Evolutionary conservation across 2,888 invertebrate genomes (phyloP), one percentile per base, ranked within the genome.

Genomic region (Creontiades dilutus): DNA sequence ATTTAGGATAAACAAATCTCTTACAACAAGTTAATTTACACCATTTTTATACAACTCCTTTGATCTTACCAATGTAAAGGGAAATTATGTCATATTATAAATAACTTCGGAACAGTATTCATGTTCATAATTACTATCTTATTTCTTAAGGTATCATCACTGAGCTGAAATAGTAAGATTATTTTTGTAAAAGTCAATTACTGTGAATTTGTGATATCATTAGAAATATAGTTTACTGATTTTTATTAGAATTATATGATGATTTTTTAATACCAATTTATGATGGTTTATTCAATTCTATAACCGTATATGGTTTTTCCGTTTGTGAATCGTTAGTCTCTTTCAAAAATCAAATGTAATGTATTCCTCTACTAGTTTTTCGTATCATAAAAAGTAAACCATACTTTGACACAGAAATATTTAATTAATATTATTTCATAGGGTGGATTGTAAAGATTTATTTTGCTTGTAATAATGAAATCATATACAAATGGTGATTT

Each of bases 161-260:
- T 68, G 27, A 68, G 68, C 68, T 23, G 12, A 68, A 23, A 23
- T 57, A 57, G 57, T 68, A 68, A 68, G 68, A 68, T 68, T 68
- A 68, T 68, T 23, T 68, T 68, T 68, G 4, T 68, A 68, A 61
- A 68, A 68, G 68, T 68, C 68, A 23, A 68, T 23, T 68, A 68
- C 68, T 68, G 68, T 68, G 68, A 68, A 68, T 68, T 68, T 68
- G 68, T 68, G 68, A 68, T 68, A 68, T 23, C 23, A 23, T 23
- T 68, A 68, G 68, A 4, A 68, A 23, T 68, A 68, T 68, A 37
- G 19, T 23, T 23, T 68, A 19, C 68, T 23, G 68, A 68, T 23
- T 68, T 68, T 68, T 68, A 9, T 61, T 61, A 61, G 14, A 3
- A 68, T 68, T 23, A 23, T 23, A 68, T 68, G 23, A 23, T 68